phyloP scores from a whole-genome alignment of 2,797 vertebrate genomes.

The Pyrocephalus nanus region DNA sequence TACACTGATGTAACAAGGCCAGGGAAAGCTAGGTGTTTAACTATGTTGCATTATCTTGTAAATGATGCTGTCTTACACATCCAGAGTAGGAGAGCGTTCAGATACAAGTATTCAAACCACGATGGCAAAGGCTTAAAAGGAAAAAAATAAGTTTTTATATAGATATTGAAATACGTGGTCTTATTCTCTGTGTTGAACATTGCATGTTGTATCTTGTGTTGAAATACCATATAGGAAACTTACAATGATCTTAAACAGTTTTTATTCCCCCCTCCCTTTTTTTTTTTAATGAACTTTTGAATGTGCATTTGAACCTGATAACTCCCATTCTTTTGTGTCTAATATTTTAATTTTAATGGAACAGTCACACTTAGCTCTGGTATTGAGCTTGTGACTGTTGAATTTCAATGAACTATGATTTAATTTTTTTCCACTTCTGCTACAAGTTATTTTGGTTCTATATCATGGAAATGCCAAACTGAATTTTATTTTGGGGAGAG shows the following conservation, averaged over 20 bases:
- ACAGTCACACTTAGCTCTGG: neutral
- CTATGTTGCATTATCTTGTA: neutral
- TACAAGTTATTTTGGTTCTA: neutral
- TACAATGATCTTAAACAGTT: neutral
- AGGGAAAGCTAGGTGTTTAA: neutral
- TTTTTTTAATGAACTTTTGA: neutral
- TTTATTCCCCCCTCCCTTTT: rapidly evolving
- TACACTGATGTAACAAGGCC: neutral
- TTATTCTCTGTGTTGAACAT: neutral
- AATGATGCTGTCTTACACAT: neutral
- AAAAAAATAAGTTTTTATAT: neutral
- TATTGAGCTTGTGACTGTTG: neutral
- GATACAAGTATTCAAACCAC: neutral
- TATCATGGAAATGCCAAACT: neutral
- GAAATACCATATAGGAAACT: neutral
- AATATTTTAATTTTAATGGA: neutral
- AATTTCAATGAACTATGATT: neutral
- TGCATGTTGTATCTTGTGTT: neutral
- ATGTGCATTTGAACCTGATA: neutral
- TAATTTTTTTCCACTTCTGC: neutral
- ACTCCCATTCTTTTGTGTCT: neutral
- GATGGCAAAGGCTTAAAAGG: neutral
- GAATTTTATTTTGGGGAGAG: neutral
- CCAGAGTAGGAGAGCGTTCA: neutral
- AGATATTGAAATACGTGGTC: neutral